Percentiles rank a stretch among this genome's conserved stretches.
Evolutionary conservation across 2,797 vertebrate species (phyloP).

Genomic region (Bovichtus variegatus): DNA sequence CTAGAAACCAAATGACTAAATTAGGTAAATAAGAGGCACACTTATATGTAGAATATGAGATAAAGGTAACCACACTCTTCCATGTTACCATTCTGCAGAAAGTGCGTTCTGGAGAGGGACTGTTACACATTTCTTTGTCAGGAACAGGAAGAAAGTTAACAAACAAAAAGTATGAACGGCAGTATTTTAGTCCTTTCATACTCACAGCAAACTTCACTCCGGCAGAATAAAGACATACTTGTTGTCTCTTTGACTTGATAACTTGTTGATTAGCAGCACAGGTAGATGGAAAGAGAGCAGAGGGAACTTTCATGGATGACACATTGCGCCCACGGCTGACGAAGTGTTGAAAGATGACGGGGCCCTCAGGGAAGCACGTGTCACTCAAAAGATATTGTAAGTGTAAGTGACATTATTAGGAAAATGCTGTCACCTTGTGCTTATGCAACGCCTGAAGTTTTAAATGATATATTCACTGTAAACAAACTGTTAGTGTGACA

Average conservation of each 20-base stretch:
- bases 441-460: constrained; percentile 48
- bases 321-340: constrained; percentile 67
- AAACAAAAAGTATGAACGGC: not conserved
- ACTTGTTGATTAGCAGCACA: constrained; percentile 56
- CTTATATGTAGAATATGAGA: not conserved
- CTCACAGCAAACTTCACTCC: constrained; percentile 8
- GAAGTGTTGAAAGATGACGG: constrained; percentile 64
- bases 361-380: constrained; percentile 65
- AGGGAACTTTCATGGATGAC: constrained; percentile 63
- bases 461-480: constrained; percentile 54
- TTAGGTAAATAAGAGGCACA: not conserved
- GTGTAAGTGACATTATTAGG: constrained; percentile 66
- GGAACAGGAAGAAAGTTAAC: not conserved
- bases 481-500: constrained; percentile 71
- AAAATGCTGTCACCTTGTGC: constrained; percentile 59
- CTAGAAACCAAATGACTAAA: not conserved
- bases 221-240: constrained; percentile 25
- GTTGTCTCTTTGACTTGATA: constrained; percentile 31
- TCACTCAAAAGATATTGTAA: constrained; percentile 64
- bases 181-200: constrained; percentile 1
- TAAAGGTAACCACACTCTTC: not conserved
- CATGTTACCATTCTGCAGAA: not conserved
- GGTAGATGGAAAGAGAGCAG: constrained; percentile 32
- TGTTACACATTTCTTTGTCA: not conserved
- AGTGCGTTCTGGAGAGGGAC: not conserved